Base-by-base conservation (phyloP, 2,888 invertebrate genomes). In the Cephus pygmeus region DNA sequence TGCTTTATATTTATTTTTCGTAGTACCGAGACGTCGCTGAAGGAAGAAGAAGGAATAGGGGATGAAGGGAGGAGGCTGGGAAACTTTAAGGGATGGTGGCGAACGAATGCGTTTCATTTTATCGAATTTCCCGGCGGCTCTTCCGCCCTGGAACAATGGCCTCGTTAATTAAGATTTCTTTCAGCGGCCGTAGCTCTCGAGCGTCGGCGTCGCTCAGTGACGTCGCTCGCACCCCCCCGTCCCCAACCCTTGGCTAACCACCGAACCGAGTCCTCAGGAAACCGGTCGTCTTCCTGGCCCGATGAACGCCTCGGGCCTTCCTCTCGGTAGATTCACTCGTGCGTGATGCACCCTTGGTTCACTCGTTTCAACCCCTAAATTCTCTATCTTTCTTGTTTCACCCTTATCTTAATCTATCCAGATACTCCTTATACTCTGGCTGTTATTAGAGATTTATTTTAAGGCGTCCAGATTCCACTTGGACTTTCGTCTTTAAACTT, bases 101-200 rank as follows among this genome's bases (percentile, higher is more conserved):
- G 34, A 34, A 71, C 31, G 34, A 33, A 34, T 34, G 71, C 71
- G 71, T 34, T 34, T 30, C 71, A n/a, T 71, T 34, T 34, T 71
- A 31, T 31, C 71, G 71, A 71, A 34, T 71, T 34, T 71, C 71
- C 93, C 93, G 93, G 92, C 87, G 84, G 85, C 92, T 93, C 93
- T 93, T 92, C 93, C 93, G 93, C 93, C 93, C 93, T 92, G 93
- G 94, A 95, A 95, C 95, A 95, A 95, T 95, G 93, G 94, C 93
- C 93, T 94, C 94, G 94, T 95, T 95, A 95, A 95, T 95, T 95
- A 95, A 95, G 94, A 95, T 94, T 95, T 94, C 94, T 95, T 95
- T 94, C 93, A 93, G 93, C 93, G 92, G 92, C 92, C 92, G 92
- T 93, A 92, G 93, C 92, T 92, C 92, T 93, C 81, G 81, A 80